Conservation (phyloP, 2,113 vertebrate species). For the Siniperca knerii region DNA sequence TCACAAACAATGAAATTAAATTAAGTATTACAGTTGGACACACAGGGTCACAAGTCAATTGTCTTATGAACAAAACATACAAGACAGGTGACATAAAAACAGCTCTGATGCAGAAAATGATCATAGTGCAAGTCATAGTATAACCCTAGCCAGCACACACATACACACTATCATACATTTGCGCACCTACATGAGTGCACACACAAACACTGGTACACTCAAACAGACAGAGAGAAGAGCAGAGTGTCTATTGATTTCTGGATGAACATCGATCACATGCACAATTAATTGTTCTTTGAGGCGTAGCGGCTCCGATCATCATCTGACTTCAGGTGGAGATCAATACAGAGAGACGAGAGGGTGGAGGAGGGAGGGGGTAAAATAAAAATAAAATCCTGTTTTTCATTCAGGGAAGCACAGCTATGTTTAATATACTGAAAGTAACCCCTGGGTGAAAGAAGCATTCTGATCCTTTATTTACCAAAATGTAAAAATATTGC, state of each 20-base stretch:
- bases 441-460: not conserved
- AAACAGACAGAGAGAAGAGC: constrained; percentile 28
- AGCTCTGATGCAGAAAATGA: not conserved
- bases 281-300: constrained; percentile 84
- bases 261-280: constrained; percentile 81
- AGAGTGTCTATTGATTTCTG: constrained; percentile 70
- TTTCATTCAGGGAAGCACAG: constrained; percentile 4
- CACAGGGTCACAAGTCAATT: not conserved
- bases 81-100: not conserved
- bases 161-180: not conserved
- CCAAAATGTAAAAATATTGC: not conserved
- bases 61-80: not conserved
- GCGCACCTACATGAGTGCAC: constrained; percentile 1
- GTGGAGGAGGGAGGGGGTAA: not conserved
- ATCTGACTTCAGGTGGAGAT: constrained; percentile 65
- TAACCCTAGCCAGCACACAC: not conserved
- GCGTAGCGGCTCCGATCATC: constrained; percentile 67
- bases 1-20: not conserved
- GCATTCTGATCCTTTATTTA: not conserved
- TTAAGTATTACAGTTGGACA: not conserved
- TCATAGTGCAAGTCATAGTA: not conserved
- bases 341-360: constrained; percentile 44
- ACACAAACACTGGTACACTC: constrained; percentile 30
- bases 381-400: not conserved
- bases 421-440: not conserved